Evolutionary conservation across 2,888 invertebrate species (phyloP).

Genomic region (Erpobdella octoculata): DNA sequence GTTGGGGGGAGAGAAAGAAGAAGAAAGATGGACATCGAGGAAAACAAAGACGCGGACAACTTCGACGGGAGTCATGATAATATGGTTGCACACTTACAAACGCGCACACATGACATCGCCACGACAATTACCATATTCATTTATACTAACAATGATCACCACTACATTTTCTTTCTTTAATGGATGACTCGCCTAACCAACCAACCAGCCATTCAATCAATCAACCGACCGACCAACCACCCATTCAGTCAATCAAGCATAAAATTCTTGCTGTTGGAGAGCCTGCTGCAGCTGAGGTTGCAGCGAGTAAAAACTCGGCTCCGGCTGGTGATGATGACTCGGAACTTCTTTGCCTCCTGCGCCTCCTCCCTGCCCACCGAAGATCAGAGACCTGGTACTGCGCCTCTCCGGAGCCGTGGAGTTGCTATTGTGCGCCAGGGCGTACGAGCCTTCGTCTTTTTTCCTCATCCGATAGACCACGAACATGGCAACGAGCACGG

Average conservation of each 20-base stretch:
- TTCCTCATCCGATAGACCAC: slow-evolving; percentile 24
- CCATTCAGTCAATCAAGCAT: slow-evolving; percentile 15
- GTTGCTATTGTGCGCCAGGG: slow-evolving; percentile 18
- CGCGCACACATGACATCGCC: too few species aligned
- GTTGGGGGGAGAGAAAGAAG: too few species aligned
- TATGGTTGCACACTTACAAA: too few species aligned
- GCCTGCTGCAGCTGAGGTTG: slow-evolving; percentile 20
- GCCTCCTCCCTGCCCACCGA: not conserved
- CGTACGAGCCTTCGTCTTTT: slow-evolving; percentile 25
- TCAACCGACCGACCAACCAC: not conserved
- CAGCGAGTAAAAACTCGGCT: not conserved
- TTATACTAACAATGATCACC: too few species aligned
- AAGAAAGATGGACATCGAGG: too few species aligned
- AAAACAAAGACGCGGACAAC: too few species aligned
- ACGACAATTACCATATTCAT: too few species aligned
- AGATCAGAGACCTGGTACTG: slow-evolving; percentile 9
- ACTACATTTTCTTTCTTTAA: too few species aligned
- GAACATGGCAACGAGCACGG: slow-evolving; percentile 17
- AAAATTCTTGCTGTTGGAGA: slow-evolving; percentile 17
- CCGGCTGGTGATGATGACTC: not conserved
- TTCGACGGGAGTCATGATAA: too few species aligned
- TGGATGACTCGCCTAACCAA: too few species aligned
- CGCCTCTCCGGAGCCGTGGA: slow-evolving; percentile 5
- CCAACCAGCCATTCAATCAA: not conserved
- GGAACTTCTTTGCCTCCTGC: not conserved